Base-by-base conservation (phyloP, 2,113 vertebrate genomes). In the Brachyistius frenatus region DNA sequence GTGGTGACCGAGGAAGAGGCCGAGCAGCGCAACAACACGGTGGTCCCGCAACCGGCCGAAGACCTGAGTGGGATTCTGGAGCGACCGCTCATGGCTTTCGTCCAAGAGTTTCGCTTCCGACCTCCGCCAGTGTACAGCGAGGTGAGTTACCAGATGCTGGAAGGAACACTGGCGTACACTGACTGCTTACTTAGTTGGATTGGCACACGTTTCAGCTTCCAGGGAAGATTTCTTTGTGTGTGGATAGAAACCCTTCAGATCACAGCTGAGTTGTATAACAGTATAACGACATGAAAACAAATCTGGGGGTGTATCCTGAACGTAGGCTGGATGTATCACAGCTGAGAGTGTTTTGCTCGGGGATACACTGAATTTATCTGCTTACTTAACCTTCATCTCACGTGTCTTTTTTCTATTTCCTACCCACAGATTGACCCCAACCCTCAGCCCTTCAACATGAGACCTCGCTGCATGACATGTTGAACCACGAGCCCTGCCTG, bases 391-490 rank as follows among this genome's bases (percentile, higher is more conserved):
- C 63, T 35, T 72, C 1, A 41, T 11, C 47, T 41, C 7, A 50
- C 68, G 31, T 66, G 0, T 36, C 1, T 67, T 54, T 74, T 53
- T 8, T 44, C 37, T 3, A 3, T 53, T 52, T 81, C 11, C 3
- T 55, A 13, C 70, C 56, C n/a, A 14, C 90, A 99, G 98, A 93
- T 98, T 52, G 97, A 99, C 53, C 98, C 98, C 0, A 97, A 99
- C 85, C 97, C 98, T 0, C 66, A 94, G 2, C 68, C 93, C 0
- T 41, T 90, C 13, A 88, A 10, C 83, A 94, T 94, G 72, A 94
- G 97, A 73, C 97, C 93, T 0, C 97, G 96, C 89, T 98, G 97
- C 94, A 97, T 98, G 98, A 99, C 98, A 5, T 98, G 96, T 86
- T 99, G 96, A 99, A 92, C 81, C 60, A 13, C 0, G 44, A 37